Conservation (phyloP, 2,797 vertebrate species). For the Sarcoramphus papa region DNA sequence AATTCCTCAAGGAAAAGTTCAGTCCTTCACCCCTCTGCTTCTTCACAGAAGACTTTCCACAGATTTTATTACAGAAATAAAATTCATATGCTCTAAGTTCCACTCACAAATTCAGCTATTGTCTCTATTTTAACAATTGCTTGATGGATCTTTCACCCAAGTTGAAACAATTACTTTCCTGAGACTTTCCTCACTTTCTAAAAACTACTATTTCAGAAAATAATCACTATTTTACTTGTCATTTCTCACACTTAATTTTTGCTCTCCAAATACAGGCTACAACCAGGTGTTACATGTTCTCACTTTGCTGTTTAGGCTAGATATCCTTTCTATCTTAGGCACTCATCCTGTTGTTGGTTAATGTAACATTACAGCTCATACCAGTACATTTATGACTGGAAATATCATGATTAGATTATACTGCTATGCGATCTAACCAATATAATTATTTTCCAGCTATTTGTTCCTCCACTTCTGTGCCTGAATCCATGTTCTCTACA, state of each 20-base stretch:
- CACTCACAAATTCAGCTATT: background rate
- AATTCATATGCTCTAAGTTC: background rate
- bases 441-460: background rate
- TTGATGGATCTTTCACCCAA: background rate
- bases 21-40: background rate
- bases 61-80: background rate
- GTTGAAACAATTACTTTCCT: background rate
- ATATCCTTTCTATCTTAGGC: background rate
- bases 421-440: background rate
- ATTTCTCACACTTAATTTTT: background rate
- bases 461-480: background rate
- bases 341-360: background rate
- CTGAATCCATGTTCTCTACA: background rate
- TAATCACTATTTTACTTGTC: background rate
- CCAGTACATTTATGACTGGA: background rate
- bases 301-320: background rate
- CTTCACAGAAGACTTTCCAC: background rate
- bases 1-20: background rate
- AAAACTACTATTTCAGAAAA: background rate
- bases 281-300: background rate
- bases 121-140: background rate
- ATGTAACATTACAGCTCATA: background rate
- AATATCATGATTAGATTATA: background rate
- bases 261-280: background rate
- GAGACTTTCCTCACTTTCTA: background rate